These are phyloP conservation scores for Teleogryllus occipitalis DNA, from an alignment of 1,140 invertebrate species.

Conservation along the genomic window DNA sequence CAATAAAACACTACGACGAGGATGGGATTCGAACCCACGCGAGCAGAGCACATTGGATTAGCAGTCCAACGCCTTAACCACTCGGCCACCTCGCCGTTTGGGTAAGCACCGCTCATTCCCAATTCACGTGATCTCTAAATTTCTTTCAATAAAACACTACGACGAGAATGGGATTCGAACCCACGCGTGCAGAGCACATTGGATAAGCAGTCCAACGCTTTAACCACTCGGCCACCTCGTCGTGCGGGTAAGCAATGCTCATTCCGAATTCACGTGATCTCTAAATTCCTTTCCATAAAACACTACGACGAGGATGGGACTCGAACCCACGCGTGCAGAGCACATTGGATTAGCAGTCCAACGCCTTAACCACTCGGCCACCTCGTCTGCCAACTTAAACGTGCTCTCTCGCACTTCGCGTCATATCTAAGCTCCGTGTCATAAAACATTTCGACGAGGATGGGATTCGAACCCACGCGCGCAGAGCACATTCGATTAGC, in stretches of 20 bases:
- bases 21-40: constrained; percentile 25
- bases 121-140: too few relatives aligned
- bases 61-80: constrained; percentile 26
- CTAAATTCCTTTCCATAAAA: too few relatives aligned
- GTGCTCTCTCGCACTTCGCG: too few relatives aligned
- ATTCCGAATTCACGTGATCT: too few relatives aligned
- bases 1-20: constrained; percentile 16
- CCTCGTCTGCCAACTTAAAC: too few relatives aligned
- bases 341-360: constrained; percentile 25
- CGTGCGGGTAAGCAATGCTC: too few relatives aligned
- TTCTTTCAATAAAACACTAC: not conserved
- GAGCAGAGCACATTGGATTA: constrained; percentile 25
- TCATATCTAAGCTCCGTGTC: too few relatives aligned
- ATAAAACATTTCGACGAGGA: constrained; percentile 18
- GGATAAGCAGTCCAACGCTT: constrained; percentile 24
- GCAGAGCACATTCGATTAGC: constrained; percentile 25
- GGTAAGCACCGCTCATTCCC: too few relatives aligned
- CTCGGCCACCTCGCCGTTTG: constrained; percentile 22
- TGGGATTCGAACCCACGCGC: constrained; percentile 25
- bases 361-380: constrained; percentile 26
- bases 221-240: constrained; percentile 25
- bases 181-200: constrained; percentile 24
- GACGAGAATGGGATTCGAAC: constrained; percentile 24
- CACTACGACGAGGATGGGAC: constrained; percentile 23
- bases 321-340: constrained; percentile 25